A percentile compares a stretch with the other conserved stretches of the same genome.
phyloP scores from a whole-genome alignment of 2,888 invertebrate species.

The Mythimna albipuncta region DNA sequence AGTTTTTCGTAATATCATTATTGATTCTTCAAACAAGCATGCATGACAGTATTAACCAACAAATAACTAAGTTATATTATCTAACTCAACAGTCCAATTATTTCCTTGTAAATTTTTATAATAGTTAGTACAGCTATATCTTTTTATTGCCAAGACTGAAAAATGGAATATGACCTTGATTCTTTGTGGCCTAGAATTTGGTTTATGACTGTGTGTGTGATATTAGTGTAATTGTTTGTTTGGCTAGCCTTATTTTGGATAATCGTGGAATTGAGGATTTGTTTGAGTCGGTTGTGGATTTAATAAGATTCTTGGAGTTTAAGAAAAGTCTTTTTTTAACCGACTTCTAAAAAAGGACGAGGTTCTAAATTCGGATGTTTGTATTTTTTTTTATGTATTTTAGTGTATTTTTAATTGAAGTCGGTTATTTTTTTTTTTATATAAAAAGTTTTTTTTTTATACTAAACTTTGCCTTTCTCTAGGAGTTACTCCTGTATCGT shows the following conservation, averaged over 20 bases:
- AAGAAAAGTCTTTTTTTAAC: too few species aligned
- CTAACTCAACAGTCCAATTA: slow-evolving; percentile 31
- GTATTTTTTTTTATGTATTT: too few species aligned
- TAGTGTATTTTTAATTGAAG: too few species aligned
- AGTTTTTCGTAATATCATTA: slow-evolving; percentile 21
- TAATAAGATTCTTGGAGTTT: not conserved
- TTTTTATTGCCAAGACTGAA: slow-evolving; percentile 39
- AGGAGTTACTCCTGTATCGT: too few species aligned
- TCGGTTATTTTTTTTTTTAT: too few species aligned
- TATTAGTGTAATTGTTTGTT: slow-evolving; percentile 33
- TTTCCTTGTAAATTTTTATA: slow-evolving; percentile 33
- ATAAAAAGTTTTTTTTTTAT: too few species aligned
- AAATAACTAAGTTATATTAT: slow-evolving; percentile 43
- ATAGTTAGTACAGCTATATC: slow-evolving; percentile 33
- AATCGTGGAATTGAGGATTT: slow-evolving; percentile 16
- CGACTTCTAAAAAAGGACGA: too few species aligned
- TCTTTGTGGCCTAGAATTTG: slow-evolving; percentile 48
- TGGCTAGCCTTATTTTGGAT: slow-evolving; percentile 31
- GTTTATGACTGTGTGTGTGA: slow-evolving; percentile 37
- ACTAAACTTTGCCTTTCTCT: too few species aligned
- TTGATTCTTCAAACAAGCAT: slow-evolving; percentile 33
- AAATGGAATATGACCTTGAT: slow-evolving; percentile 50
- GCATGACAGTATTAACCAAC: slow-evolving; percentile 11
- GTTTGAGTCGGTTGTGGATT: not conserved
- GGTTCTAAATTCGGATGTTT: too few species aligned